Conservation (phyloP, 2,888 invertebrate species). For the Neoaliturus tenellus region DNA sequence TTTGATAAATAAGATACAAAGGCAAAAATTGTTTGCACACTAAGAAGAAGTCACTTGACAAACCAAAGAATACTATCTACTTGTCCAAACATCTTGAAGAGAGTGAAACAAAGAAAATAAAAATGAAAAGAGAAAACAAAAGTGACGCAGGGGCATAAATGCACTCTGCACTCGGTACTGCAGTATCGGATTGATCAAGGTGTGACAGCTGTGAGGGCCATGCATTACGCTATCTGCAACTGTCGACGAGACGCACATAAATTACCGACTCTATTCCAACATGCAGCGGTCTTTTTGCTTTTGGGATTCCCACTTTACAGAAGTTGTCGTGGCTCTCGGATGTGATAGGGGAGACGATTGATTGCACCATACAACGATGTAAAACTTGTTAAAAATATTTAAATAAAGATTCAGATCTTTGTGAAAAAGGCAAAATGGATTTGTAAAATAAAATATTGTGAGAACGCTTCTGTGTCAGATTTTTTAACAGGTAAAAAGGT, state of each 20-base stretch:
- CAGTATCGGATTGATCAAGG: conserved; percentile 1
- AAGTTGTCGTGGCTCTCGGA: background rate
- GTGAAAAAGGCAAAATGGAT: too few relatives aligned
- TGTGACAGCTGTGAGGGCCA: conserved; percentile 9
- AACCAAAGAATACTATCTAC: background rate
- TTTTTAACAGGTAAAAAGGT: too few relatives aligned
- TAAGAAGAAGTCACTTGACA: too few relatives aligned
- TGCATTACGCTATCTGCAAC: conserved; percentile 3
- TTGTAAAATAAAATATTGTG: too few relatives aligned
- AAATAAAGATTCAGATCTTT: too few relatives aligned
- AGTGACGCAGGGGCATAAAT: conserved; percentile 26
- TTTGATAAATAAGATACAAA: too few relatives aligned
- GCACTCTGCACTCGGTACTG: background rate
- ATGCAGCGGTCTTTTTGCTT: background rate
- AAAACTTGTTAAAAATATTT: too few relatives aligned
- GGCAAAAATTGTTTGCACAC: too few relatives aligned
- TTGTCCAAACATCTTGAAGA: background rate
- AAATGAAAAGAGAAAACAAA: background rate
- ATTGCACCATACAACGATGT: background rate
- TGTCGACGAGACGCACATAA: background rate
- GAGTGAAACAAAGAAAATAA: background rate
- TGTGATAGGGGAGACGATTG: background rate
- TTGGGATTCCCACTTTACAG: background rate
- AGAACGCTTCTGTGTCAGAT: too few relatives aligned
- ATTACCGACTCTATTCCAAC: background rate